Percentiles rank a stretch among this genome's conserved stretches.
Evolutionary conservation across 2,888 invertebrate species (phyloP).

Genomic region (Tachina lurida): DNA sequence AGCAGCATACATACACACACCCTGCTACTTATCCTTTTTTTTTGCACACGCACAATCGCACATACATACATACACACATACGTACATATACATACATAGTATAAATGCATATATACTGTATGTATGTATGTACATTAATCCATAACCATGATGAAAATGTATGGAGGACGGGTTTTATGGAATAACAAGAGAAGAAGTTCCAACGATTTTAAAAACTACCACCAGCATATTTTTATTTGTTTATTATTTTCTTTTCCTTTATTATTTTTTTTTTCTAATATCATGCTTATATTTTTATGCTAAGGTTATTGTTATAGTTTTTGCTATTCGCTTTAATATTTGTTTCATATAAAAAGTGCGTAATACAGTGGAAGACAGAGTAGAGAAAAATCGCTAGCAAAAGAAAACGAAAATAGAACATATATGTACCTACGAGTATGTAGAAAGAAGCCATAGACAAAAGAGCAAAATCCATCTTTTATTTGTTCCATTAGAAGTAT

Average conservation of each 20-base stretch:
- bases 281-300: constrained; percentile 37
- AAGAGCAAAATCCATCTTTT: constrained; percentile 17
- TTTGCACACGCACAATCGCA: neutral
- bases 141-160: neutral
- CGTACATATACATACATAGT: neutral
- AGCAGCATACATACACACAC: neutral
- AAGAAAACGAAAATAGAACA: constrained; percentile 11
- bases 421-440: too few species aligned
- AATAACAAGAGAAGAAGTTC: constrained; percentile 31
- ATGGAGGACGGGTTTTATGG: neutral
- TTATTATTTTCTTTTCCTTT: constrained; percentile 30
- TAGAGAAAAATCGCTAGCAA: constrained; percentile 1
- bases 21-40: constrained; percentile 9
- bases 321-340: constrained; percentile 27
- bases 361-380: constrained; percentile 28
- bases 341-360: constrained; percentile 48
- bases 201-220: constrained; percentile 53
- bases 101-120: too few species aligned
- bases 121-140: neutral
- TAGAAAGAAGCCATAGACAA: constrained; percentile 14
- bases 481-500: neutral
- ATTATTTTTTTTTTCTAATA: constrained; percentile 31
- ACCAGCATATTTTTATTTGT: constrained; percentile 60
- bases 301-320: constrained; percentile 17
- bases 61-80: neutral